Evolutionary conservation across 2,888 invertebrate species (phyloP), one percentile per base, ranked within the genome.

Genomic region (Petrophora chlorosata): DNA sequence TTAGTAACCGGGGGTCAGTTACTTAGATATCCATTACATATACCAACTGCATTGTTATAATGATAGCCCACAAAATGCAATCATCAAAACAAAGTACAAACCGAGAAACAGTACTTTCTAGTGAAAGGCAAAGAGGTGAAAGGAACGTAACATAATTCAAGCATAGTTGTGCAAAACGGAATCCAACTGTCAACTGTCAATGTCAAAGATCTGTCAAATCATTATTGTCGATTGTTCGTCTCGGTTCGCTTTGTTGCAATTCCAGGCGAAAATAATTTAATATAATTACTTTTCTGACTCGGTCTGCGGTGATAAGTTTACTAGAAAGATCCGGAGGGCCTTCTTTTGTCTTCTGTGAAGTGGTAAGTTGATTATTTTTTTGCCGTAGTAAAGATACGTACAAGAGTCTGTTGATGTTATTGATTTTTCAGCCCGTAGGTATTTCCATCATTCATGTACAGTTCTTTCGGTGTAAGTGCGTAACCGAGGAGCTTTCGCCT

Each of bases 241-340:
- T 39, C 45, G 32, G 46, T 52, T 57, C 49, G 63, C 61, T 68
- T 75, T 75, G 70, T 69, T 67, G 53, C 48, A 52, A 47, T 55
- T 70, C 63, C 62, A 70, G 63, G 57, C 66, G 57, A 66, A 76
- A 75, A 74, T 75, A 76, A 77, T 71, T 75, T 73, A 77, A 71
- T 74, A 67, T 61, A 62, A 70, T 52, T 64, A 68, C 9, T 65
- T 66, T 72, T 50, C 56, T 64, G 59, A 56, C 59, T 61, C 58
- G 63, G 63, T 67, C 45, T 30, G 46, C 52, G 40, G 53, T 54
- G 58, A 46, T 53, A 33, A 59, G 42, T 59, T 33, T 25, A 22
- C 46, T 56, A 39, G 40, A 34, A 55, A 61, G 65, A 57, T 48
- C 62, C 53, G 23, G 45, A 60, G 57, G 50, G 59, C 38, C 39